These are phyloP conservation scores for Parauchenoglanis ngamensis DNA, from an alignment of 2,797 vertebrate genomes.

Conservation along the genomic window DNA sequence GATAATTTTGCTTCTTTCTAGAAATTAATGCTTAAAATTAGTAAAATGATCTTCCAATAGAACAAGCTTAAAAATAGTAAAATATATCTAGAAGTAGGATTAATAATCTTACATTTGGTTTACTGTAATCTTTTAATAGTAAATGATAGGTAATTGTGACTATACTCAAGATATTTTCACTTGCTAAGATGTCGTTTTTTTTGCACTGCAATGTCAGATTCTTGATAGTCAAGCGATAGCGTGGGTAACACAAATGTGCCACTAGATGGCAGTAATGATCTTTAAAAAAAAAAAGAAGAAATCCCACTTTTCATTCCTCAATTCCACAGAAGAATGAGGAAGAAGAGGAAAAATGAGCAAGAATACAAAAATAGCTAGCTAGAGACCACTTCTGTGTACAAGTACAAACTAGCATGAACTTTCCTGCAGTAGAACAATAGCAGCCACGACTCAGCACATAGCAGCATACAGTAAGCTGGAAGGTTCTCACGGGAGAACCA, in stretches of 20 bases:
- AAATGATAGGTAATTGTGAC: too few relatives aligned
- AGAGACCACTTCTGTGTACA: slow-evolving; percentile 48
- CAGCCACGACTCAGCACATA: slow-evolving; percentile 67
- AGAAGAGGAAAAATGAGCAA: slow-evolving; percentile 12
- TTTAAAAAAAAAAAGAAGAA: not conserved
- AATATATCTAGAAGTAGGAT: too few relatives aligned
- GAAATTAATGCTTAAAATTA: too few relatives aligned
- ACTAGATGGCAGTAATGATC: slow-evolving; percentile 43
- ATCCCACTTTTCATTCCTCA: not conserved
- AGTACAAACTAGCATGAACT: slow-evolving; percentile 40
- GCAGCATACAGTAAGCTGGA: not conserved
- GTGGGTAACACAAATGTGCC: not conserved
- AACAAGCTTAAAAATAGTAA: too few relatives aligned
- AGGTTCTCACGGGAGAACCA: slow-evolving; percentile 42
- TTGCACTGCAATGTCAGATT: too few relatives aligned
- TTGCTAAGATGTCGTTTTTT: too few relatives aligned
- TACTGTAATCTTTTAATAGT: too few relatives aligned
- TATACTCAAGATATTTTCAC: too few relatives aligned
- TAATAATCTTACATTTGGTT: too few relatives aligned
- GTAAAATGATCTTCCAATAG: too few relatives aligned
- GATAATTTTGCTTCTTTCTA: too few relatives aligned
- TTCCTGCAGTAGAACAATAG: slow-evolving; percentile 67
- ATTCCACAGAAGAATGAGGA: not conserved
- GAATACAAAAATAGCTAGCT: slow-evolving; percentile 38
- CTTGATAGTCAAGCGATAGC: not conserved